phyloP scores from a whole-genome alignment of 2,888 invertebrate genomes.

The Adelognathus sp. region DNA sequence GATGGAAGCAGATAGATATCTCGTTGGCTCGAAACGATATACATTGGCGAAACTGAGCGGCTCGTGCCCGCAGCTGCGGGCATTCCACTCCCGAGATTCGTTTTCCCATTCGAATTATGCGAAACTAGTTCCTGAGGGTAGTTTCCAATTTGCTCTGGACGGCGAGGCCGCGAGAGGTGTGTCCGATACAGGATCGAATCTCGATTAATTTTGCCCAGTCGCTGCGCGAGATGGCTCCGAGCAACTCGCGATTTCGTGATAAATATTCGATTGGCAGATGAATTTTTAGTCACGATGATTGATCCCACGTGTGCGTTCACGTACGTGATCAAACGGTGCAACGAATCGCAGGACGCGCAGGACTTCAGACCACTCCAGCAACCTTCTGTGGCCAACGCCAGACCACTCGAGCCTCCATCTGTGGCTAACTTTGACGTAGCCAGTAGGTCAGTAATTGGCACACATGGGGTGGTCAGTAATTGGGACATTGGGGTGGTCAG shows the following conservation, averaged over 20 bases:
- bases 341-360: background rate
- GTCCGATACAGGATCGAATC: slow-evolving; percentile 71
- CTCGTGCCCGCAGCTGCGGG: slow-evolving; percentile 15
- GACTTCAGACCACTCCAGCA: too few species aligned
- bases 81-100: slow-evolving; percentile 65
- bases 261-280: slow-evolving; percentile 55
- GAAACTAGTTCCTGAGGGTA: slow-evolving; percentile 76
- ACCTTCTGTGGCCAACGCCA: too few species aligned
- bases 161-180: slow-evolving; percentile 66
- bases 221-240: slow-evolving; percentile 35
- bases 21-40: slow-evolving; percentile 20
- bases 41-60: slow-evolving; percentile 16
- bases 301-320: slow-evolving; percentile 30
- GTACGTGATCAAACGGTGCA: slow-evolving; percentile 28
- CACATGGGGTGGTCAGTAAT: too few species aligned
- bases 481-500: too few species aligned
- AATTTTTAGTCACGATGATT: slow-evolving; percentile 66
- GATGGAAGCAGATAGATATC: slow-evolving; percentile 30
- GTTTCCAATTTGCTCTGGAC: slow-evolving; percentile 76
- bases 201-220: slow-evolving; percentile 74
- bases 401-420: too few species aligned
- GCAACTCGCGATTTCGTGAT: slow-evolving; percentile 30
- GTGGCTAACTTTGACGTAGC: too few species aligned
- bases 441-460: too few species aligned
- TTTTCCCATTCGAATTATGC: slow-evolving; percentile 76